Conservation (phyloP, 1,140 invertebrate species). For the Monomorium pharaonis region DNA sequence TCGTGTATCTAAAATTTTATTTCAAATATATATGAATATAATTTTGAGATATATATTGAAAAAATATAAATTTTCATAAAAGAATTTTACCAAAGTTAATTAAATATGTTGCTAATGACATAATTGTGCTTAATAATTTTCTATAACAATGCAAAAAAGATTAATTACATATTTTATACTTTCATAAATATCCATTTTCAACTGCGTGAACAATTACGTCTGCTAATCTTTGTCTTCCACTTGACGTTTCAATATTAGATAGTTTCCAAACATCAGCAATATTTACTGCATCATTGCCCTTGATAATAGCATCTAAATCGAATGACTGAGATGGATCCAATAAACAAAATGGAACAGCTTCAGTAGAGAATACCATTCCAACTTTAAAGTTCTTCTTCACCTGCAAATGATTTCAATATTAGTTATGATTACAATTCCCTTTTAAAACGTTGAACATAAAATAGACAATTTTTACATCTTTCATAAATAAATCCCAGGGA, state of each 20-base stretch:
- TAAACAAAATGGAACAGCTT: constrained; percentile 87
- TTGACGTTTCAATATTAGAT: constrained; percentile 77
- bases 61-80: constrained; percentile 20
- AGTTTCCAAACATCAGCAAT: constrained; percentile 79
- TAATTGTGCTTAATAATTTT: constrained; percentile 1
- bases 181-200: constrained; percentile 87
- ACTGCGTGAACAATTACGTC: constrained; percentile 88
- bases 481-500: constrained; percentile 83
- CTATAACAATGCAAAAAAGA: neutral
- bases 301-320: constrained; percentile 86
- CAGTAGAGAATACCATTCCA: constrained; percentile 87
- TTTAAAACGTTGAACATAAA: neutral
- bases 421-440: too few relatives aligned
- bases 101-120: neutral
- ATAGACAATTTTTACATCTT: constrained; percentile 75
- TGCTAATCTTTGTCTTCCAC: constrained; percentile 86
- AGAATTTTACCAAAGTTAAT: neutral
- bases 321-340: constrained; percentile 87
- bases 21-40: neutral
- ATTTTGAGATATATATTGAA: constrained; percentile 2
- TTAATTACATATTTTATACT: constrained; percentile 26
- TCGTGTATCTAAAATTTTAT: constrained; percentile 31
- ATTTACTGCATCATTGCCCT: constrained; percentile 78
- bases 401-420: constrained; percentile 73
- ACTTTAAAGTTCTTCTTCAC: constrained; percentile 87